Percentiles rank a stretch among this genome's conserved stretches.
phyloP scores from a whole-genome alignment of 2,888 invertebrate species.

The Leptinotarsa peninsularis region DNA sequence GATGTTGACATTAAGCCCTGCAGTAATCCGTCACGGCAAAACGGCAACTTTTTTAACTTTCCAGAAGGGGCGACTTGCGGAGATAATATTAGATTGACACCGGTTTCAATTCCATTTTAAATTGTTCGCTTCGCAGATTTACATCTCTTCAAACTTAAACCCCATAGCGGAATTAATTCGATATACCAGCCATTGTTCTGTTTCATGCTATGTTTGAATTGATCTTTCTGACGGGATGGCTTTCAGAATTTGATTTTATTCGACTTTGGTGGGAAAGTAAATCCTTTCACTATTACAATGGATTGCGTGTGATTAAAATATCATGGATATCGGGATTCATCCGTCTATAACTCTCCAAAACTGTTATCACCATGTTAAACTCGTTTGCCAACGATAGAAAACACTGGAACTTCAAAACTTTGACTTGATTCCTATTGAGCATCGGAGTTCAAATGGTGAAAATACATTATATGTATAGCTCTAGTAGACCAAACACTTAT shows the following conservation, averaged over 20 bases:
- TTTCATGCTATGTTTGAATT: constrained; percentile 42
- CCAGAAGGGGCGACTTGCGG: constrained; percentile 57
- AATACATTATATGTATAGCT: no score
- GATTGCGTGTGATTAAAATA: not conserved
- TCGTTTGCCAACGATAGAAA: no score
- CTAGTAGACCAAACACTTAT: no score
- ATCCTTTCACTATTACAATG: constrained; percentile 8
- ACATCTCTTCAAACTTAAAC: constrained; percentile 63
- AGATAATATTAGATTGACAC: constrained; percentile 63
- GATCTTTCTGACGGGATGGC: constrained; percentile 36
- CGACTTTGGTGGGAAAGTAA: constrained; percentile 15
- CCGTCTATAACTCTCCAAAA: no score
- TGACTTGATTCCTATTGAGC: no score
- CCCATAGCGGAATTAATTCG: constrained; percentile 59
- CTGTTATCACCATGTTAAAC: no score
- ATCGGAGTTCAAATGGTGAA: no score
- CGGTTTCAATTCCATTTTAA: constrained; percentile 66
- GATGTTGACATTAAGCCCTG: constrained; percentile 66
- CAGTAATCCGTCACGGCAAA: constrained; percentile 65
- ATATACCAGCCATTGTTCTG: constrained; percentile 54
- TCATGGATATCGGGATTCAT: not conserved
- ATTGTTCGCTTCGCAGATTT: constrained; percentile 63
- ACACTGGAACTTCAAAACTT: no score
- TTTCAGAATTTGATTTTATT: constrained; percentile 17
- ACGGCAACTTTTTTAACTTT: constrained; percentile 62